Percentiles rank a stretch among this genome's conserved stretches.
These are phyloP conservation scores for Lydus trimaculatus DNA, from an alignment of 2,888 invertebrate species.

Conservation along the genomic window DNA sequence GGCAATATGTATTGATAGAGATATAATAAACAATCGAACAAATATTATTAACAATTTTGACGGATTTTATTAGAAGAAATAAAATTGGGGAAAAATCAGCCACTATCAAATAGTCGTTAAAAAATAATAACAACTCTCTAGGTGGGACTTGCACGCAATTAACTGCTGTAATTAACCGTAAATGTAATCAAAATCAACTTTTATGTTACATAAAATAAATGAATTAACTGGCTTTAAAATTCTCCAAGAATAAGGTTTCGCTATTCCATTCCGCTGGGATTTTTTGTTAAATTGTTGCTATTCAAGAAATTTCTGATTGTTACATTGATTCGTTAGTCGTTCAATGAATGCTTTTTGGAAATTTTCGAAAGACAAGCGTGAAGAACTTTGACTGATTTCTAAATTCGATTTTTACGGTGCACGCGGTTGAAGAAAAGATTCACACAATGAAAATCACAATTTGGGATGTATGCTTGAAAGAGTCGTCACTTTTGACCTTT, in stretches of 20 bases:
- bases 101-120: neutral
- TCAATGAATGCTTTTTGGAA: neutral
- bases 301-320: neutral
- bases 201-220: neutral
- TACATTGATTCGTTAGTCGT: neutral
- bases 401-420: neutral
- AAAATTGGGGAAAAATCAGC: no score
- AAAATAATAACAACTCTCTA: neutral
- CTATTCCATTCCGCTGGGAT: neutral
- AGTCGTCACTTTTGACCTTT: neutral
- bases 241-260: neutral
- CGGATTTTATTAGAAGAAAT: neutral
- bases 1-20: neutral
- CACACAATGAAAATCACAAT: neutral
- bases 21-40: neutral
- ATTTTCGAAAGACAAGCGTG: neutral
- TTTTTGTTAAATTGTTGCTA: neutral
- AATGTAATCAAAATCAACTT: slow-evolving; percentile 1
- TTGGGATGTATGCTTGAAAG: no score
- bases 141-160: no score
- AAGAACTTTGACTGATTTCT: neutral
- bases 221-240: neutral
- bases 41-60: neutral
- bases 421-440: neutral
- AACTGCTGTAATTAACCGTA: neutral